Evolutionary conservation across 2,888 invertebrate genomes (phyloP).

Genomic region (Limnephilus auricula): DNA sequence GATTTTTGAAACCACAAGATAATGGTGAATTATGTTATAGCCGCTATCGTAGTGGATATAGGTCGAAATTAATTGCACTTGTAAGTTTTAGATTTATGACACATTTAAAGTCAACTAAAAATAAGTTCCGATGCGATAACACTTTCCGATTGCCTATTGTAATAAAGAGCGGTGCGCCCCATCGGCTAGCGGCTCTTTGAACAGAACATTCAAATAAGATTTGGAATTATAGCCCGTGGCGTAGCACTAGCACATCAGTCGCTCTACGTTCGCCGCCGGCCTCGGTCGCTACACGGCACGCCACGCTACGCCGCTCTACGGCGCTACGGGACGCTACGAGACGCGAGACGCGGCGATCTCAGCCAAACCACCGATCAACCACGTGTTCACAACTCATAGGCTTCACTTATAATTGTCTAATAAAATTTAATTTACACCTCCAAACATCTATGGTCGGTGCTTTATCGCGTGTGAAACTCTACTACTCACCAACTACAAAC

Average conservation of each 20-base stretch:
- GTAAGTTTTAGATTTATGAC: background rate
- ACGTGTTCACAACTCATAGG: constrained; percentile 47
- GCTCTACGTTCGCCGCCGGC: constrained; percentile 26
- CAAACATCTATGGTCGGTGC: constrained; percentile 25
- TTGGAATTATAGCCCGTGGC: constrained; percentile 4
- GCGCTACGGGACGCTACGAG: background rate
- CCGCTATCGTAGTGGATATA: background rate
- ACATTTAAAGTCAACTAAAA: background rate
- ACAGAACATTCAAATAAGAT: constrained; percentile 16
- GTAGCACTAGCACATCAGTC: constrained; percentile 32
- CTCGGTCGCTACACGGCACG: constrained; percentile 15
- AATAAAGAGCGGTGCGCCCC: background rate
- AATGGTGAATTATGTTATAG: background rate
- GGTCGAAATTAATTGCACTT: background rate
- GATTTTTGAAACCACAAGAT: too few relatives aligned
- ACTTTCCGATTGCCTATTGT: background rate
- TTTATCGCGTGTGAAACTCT: constrained; percentile 48
- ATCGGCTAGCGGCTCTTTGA: background rate
- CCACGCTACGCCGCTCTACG: background rate
- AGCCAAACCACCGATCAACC: background rate
- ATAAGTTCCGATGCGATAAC: background rate
- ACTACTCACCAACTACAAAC: constrained; percentile 15
- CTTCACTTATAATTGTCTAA: constrained; percentile 45
- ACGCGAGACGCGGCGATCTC: background rate
- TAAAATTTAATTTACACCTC: constrained; percentile 54